These are phyloP conservation scores for Aradophagus sp. DNA, from an alignment of 1,140 invertebrate genomes.

Conservation along the genomic window DNA sequence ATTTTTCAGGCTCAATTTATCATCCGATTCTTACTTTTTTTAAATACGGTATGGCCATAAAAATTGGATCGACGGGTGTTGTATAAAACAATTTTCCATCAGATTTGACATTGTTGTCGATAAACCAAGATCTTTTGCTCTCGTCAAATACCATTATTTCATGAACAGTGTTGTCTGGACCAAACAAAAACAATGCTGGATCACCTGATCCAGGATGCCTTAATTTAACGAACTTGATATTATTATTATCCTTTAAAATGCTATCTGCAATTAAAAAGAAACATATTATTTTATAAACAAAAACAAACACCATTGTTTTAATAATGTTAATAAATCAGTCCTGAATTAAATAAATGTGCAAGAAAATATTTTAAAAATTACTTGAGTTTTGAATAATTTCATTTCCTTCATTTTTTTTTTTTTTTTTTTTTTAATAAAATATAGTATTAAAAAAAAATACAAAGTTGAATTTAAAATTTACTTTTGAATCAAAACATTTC, in stretches of 20 bases:
- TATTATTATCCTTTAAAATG: slow-evolving; percentile 8
- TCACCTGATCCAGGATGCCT: slow-evolving; percentile 79
- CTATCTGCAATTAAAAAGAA: slow-evolving; percentile 12
- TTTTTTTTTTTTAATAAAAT: no score
- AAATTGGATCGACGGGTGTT: slow-evolving; percentile 83
- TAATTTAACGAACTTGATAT: slow-evolving; percentile 80
- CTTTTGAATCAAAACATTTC: no score
- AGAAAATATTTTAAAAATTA: no score
- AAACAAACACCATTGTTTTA: neutral
- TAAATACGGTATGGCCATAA: slow-evolving; percentile 77
- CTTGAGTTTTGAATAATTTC: no score
- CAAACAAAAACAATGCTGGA: slow-evolving; percentile 79
- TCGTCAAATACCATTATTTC: slow-evolving; percentile 82
- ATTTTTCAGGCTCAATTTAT: no score
- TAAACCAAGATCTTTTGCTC: slow-evolving; percentile 81
- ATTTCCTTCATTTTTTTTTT: no score
- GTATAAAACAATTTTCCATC: slow-evolving; percentile 83
- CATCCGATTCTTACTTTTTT: slow-evolving; percentile 71
- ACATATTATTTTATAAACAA: slow-evolving; percentile 14
- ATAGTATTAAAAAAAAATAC: no score
- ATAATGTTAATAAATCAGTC: no score
- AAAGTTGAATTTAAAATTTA: no score
- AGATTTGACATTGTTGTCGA: slow-evolving; percentile 82
- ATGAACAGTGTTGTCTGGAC: slow-evolving; percentile 76
- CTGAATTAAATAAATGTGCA: no score